Evolutionary conservation across 1,140 invertebrate genomes (phyloP), one percentile per base, ranked within the genome.

Genomic region (Oncopeltus fasciatus): DNA sequence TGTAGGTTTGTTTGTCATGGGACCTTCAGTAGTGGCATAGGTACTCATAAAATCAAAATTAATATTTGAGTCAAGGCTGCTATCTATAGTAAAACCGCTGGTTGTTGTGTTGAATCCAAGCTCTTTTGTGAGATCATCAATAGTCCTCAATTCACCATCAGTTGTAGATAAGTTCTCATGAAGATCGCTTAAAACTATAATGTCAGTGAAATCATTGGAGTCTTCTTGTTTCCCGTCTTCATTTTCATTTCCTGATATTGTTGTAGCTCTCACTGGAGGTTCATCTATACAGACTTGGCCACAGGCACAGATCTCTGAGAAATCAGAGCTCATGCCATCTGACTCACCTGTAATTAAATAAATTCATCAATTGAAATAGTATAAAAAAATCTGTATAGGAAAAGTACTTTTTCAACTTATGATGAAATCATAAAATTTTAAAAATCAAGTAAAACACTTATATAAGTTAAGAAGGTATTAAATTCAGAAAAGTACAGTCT

Each of bases 231-330:
- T 59, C 21, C 18, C 33, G 4, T 59, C 47, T 57, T 63, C 62
- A 27, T 31, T 57, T 26, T 59, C 57, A 43, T 18, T 57, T 26
- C 14, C 16, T 2, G 27, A 31, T 24, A 16, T 56, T 59, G 29
- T 38, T 43, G 44, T 63, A 53, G 47, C 56, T 56, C n/a, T 47
- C 2, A 31, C 16, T 14, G 12, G 33, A 11, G 18, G 28, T 12
- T 14, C 27, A 24, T 26, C 47, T 16, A 49, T 24, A 57, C 66
- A 67, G 2, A 28, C 20, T 38, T 63, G 33, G 21, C 67, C 67
- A 46, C 67, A 68, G n/a, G 64, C 64, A 43, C 67, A 68, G 12
- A 67, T 44, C 12, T 62, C 51, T 9, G 65, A 62, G 59, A 68
- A 68, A 31, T 67, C 60, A 24, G 67, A 68, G 29, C 64, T 62